Base-by-base conservation (phyloP, 2,888 invertebrate genomes). In the Leucophenga maculata region DNA sequence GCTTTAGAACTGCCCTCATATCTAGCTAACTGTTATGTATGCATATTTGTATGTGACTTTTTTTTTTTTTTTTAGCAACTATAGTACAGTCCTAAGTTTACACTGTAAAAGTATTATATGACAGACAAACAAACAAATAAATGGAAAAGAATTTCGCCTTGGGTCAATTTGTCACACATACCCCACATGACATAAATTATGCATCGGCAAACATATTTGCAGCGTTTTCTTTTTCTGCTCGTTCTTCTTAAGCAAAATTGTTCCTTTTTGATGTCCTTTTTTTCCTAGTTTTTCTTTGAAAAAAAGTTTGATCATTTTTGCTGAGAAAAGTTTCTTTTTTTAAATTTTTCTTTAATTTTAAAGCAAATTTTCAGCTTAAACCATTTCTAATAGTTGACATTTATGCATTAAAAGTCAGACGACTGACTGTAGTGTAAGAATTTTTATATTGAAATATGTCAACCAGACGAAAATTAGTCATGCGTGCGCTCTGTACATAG, bases 391-490 rank as follows among this genome's bases (percentile, higher is more conserved):
- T 4, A 11, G 44, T 39, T 39, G 39, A 1, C 11, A 39, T 39
- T 14, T 0, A n/a, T n/a, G n/a, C n/a, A n/a, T n/a, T n/a, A n/a
- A n/a, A n/a, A n/a, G n/a, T n/a, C n/a, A n/a, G n/a, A n/a, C n/a
- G n/a, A n/a, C n/a, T n/a, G n/a, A n/a, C n/a, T n/a, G n/a, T n/a
- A n/a, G n/a, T n/a, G n/a, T n/a, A n/a, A n/a, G n/a, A n/a, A n/a
- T n/a, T n/a, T n/a, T n/a, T n/a, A n/a, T n/a, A n/a, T n/a, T n/a
- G 55, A 14, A 65, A 48, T 13, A 54, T 26, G 65, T 71, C 48
- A 73, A 73, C 32, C 75, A 67, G 70, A 74, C 69, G 55, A 83
- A 80, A 80, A 80, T 80, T 79, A 82, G 77, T 82, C 77, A 82
- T 80, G 84, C 83, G 78, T 72, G 78, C 75, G 78, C 70, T 22